A percentile compares a stretch with the other conserved stretches of the same genome.
These are phyloP conservation scores for Hyles euphorbiae DNA, from an alignment of 1,140 invertebrate species.

Conservation along the genomic window DNA sequence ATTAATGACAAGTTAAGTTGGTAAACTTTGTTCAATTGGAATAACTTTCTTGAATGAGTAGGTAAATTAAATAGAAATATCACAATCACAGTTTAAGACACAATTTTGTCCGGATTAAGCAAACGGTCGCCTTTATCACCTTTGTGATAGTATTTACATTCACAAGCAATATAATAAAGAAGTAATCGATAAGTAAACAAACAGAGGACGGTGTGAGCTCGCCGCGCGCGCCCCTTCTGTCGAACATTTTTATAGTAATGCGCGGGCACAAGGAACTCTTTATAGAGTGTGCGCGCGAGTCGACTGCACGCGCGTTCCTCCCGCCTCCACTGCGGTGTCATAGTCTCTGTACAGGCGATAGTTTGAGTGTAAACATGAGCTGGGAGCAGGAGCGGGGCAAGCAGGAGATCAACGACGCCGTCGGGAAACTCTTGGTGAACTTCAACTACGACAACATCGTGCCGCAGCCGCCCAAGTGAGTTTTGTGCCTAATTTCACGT, in stretches of 20 bases:
- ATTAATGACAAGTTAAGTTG: too few relatives aligned
- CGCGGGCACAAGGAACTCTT: slow-evolving; percentile 64
- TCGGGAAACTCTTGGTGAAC: slow-evolving; percentile 56
- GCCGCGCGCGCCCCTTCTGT: slow-evolving; percentile 42
- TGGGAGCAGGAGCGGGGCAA: slow-evolving; percentile 54
- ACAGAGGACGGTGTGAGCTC: slow-evolving; percentile 26
- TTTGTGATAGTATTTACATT: slow-evolving; percentile 7
- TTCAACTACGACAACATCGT: slow-evolving; percentile 67
- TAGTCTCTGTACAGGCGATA: not conserved
- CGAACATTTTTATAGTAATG: slow-evolving; percentile 53
- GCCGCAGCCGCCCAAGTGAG: slow-evolving; percentile 57
- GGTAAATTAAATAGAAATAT: too few relatives aligned
- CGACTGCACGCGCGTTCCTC: slow-evolving; percentile 54
- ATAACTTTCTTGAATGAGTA: too few relatives aligned
- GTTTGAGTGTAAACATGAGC: slow-evolving; percentile 40
- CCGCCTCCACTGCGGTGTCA: not conserved
- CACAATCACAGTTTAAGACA: too few relatives aligned
- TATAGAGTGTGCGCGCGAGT: slow-evolving; percentile 67
- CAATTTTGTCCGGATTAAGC: too few relatives aligned
- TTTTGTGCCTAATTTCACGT: slow-evolving; percentile 5
- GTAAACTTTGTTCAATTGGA: too few relatives aligned
- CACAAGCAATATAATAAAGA: slow-evolving; percentile 17
- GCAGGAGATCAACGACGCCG: slow-evolving; percentile 61
- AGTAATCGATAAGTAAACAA: slow-evolving; percentile 39
- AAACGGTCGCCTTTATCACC: too few relatives aligned